Conservation (phyloP, 23 tunicate species). For the Ascidia mentula region DNA sequence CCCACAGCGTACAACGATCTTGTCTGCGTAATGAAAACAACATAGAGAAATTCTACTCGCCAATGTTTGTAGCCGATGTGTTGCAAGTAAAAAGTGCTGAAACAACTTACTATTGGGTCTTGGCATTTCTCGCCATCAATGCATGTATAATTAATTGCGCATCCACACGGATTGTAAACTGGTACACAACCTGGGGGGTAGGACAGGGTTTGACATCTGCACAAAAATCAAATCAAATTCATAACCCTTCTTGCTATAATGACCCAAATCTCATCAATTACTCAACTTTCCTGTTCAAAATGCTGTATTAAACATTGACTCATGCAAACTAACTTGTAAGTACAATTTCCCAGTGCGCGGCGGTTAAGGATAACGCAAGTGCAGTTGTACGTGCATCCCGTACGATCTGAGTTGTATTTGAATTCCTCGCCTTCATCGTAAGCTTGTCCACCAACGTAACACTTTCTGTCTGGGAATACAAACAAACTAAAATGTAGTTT, state of each 20-base stretch:
- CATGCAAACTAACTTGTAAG: background rate
- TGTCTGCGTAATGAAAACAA: slow-evolving; percentile 14
- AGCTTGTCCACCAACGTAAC: slow-evolving; percentile 6
- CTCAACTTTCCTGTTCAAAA: no score
- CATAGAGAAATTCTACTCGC: no score
- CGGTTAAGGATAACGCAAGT: slow-evolving; percentile 10
- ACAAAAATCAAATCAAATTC: background rate
- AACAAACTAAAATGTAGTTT: no score
- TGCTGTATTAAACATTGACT: no score
- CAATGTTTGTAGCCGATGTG: no score
- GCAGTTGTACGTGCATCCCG: slow-evolving; percentile 13
- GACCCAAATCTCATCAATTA: no score
- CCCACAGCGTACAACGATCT: slow-evolving; percentile 9
- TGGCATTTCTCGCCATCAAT: slow-evolving; percentile 23
- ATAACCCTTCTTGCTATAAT: no score
- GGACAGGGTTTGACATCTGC: background rate
- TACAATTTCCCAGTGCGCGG: slow-evolving; percentile 11
- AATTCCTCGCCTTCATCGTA: slow-evolving; percentile 20
- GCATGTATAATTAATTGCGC: slow-evolving; percentile 10
- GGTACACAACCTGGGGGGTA: slow-evolving; percentile 20
- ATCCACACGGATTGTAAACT: slow-evolving; percentile 10
- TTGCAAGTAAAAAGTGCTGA: no score
- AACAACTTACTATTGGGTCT: slow-evolving; percentile 3
- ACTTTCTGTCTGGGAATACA: no score
- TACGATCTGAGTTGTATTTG: background rate